Evolutionary conservation across 1,140 invertebrate species (phyloP).

Genomic region (Drosophila bifasciata): DNA sequence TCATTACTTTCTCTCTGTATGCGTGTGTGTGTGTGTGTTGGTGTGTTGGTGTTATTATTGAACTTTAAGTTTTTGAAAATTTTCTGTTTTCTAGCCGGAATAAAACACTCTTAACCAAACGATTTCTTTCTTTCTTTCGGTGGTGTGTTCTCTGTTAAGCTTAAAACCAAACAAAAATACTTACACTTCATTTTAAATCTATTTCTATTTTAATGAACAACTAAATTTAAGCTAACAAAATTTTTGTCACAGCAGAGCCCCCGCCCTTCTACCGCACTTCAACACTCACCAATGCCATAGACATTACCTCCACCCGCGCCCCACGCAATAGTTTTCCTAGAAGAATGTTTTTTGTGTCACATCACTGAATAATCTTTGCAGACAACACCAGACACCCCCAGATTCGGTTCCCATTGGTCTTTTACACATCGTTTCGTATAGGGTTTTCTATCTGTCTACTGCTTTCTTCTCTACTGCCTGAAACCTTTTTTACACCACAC

Average conservation of each 20-base stretch:
- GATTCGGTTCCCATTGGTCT: no score
- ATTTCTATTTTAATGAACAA: conserved; percentile 42
- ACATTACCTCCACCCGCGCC: not conserved
- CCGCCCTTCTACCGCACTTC: not conserved
- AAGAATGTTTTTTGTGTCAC: no score
- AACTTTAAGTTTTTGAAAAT: conserved; percentile 2
- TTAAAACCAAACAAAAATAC: conserved; percentile 2
- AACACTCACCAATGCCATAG: not conserved
- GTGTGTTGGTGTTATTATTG: conserved; percentile 27
- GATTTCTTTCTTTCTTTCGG: conserved; percentile 29
- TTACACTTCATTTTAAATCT: conserved; percentile 24
- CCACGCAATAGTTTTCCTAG: conserved; percentile 10
- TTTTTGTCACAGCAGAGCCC: conserved; percentile 64
- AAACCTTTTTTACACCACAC: no score
- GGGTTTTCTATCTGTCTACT: no score
- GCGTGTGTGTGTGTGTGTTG: conserved; percentile 39
- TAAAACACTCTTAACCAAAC: not conserved
- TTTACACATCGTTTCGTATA: no score
- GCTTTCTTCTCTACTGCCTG: no score
- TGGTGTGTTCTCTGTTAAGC: conserved; percentile 44
- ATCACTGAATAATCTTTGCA: no score
- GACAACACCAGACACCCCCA: no score
- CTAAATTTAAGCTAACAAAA: conserved; percentile 75
- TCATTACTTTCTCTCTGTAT: conserved; percentile 1
- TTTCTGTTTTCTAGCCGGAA: conserved; percentile 26